Percentiles rank a stretch among this genome's conserved stretches.
Conservation (phyloP, 2,113 vertebrate species). For the Cyprinodon tularosa region DNA sequence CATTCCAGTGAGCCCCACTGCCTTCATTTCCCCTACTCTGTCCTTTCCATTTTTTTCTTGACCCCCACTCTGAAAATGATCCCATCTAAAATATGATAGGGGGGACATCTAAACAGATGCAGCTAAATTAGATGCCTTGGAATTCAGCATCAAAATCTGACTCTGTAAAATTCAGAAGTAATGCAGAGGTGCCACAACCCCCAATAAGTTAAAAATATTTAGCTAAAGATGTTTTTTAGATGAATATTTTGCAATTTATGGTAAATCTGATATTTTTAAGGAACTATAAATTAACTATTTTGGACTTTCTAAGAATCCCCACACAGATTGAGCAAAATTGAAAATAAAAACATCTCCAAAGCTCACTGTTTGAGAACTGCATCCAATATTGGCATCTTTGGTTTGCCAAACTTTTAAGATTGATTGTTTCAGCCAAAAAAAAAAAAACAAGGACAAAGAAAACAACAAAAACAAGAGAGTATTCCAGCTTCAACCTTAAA, state of each 20-base stretch:
- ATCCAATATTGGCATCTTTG: no score
- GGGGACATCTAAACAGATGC: no score
- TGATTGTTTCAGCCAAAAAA: no score
- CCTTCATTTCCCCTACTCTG: slow-evolving; percentile 17
- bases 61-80: slow-evolving; percentile 2
- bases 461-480: no score
- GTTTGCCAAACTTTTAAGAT: no score
- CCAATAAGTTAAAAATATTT: background rate
- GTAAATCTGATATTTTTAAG: background rate
- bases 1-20: slow-evolving; percentile 76
- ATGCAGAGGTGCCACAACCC: background rate
- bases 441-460: no score
- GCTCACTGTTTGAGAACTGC: no score
- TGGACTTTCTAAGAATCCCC: background rate
- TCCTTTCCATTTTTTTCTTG: background rate
- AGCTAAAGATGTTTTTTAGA: no score
- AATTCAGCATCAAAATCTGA: background rate
- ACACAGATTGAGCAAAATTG: background rate
- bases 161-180: background rate
- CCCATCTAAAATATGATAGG: background rate
- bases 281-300: background rate
- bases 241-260: no score
- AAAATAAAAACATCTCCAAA: no score
- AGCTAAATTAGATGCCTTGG: background rate
- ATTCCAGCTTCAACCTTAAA: no score